These are phyloP conservation scores for Nannospalax galili DNA, from an alignment of 2,113 vertebrate species.

Conservation along the genomic window DNA sequence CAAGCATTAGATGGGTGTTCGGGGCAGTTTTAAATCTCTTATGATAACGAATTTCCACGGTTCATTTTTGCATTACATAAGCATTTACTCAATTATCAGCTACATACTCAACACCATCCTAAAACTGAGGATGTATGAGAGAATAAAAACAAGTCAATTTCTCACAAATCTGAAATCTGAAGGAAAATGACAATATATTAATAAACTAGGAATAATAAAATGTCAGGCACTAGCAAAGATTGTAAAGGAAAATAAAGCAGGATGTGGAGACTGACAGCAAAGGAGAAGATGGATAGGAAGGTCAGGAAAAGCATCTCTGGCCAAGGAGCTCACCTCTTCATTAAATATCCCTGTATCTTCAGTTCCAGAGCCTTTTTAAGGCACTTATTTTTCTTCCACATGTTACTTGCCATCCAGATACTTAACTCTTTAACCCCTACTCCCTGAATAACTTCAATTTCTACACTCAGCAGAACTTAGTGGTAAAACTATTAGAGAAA, in stretches of 20 bases:
- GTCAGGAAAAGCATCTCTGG: not conserved
- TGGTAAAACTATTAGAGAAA: not conserved
- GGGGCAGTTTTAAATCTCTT: not conserved
- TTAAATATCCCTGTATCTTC: not conserved
- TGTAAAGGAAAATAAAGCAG: not conserved
- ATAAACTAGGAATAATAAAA: not conserved
- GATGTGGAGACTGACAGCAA: too few relatives aligned
- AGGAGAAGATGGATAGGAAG: not conserved
- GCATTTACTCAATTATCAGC: not conserved
- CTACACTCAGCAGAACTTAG: constrained; percentile 8
- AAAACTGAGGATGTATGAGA: not conserved
- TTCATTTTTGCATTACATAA: constrained; percentile 15
- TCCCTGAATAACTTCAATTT: not conserved
- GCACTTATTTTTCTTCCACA: not conserved
- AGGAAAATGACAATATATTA: not conserved
- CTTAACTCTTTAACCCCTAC: constrained; percentile 2
- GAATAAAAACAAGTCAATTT: constrained; percentile 11
- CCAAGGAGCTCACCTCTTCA: not conserved
- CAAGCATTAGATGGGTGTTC: not conserved
- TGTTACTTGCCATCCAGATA: not conserved
- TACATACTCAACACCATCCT: not conserved
- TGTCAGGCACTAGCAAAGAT: not conserved
- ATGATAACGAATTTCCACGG: not conserved
- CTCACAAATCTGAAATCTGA: not conserved
- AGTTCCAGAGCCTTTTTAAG: not conserved